A percentile compares a stretch with the other conserved stretches of the same genome.
Evolutionary conservation across 23 tunicate genomes (phyloP).

Genomic region (Ciona savignyi): DNA sequence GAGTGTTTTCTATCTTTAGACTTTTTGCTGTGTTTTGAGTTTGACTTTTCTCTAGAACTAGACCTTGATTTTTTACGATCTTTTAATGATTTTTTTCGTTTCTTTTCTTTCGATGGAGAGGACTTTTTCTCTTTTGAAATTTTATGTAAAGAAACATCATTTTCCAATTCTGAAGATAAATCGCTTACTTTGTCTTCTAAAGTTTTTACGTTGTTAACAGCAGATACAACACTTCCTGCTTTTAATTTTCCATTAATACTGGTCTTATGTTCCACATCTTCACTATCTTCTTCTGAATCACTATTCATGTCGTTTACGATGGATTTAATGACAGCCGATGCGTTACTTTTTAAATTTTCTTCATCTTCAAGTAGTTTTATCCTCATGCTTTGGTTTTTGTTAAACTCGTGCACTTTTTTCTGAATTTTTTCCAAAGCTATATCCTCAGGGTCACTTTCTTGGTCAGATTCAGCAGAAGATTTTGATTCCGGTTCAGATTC

Average conservation of each 20-base stretch:
- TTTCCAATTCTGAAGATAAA: too few species aligned
- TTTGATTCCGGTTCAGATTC: slow-evolving; percentile 15
- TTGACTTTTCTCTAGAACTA: background rate
- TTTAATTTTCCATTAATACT: background rate
- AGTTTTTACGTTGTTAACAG: background rate
- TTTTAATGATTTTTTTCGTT: background rate
- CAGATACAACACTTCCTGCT: too few species aligned
- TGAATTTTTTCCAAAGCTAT: background rate
- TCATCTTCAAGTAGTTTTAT: slow-evolving; percentile 23
- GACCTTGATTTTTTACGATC: background rate
- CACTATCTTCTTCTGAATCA: too few species aligned
- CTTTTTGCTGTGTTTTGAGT: background rate
- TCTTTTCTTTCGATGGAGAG: background rate
- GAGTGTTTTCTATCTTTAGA: background rate
- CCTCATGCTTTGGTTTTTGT: slow-evolving; percentile 12
- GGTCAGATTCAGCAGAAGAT: slow-evolving; percentile 8
- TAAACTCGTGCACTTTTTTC: slow-evolving; percentile 12
- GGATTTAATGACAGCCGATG: background rate
- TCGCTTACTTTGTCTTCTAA: background rate
- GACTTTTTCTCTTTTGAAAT: background rate
- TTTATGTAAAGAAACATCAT: too few species aligned
- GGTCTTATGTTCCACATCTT: background rate
- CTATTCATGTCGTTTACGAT: background rate
- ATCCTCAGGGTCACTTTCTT: slow-evolving; percentile 3
- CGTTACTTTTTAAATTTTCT: background rate